These are phyloP conservation scores for Sylvilagus bachmani DNA, from an alignment of 2,113 vertebrate genomes.

Conservation along the genomic window DNA sequence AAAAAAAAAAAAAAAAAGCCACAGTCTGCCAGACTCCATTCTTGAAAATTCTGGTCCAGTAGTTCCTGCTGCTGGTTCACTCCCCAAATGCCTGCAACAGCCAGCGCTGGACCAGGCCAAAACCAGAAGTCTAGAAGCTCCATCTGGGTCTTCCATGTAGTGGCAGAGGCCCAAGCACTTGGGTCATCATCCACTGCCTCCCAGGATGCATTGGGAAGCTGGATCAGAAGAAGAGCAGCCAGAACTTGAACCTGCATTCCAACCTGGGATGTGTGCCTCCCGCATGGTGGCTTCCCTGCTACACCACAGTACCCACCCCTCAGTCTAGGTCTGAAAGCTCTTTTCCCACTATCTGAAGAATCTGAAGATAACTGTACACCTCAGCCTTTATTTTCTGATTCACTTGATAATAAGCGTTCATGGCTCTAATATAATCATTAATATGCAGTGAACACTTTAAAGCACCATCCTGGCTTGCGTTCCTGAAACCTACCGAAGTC, in stretches of 20 bases:
- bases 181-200: too few relatives aligned
- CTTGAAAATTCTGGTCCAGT: constrained; percentile 36
- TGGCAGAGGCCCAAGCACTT: too few relatives aligned
- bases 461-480: constrained; percentile 41
- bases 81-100: too few relatives aligned
- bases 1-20: constrained; percentile 46
- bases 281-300: too few relatives aligned
- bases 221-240: too few relatives aligned
- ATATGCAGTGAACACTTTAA: constrained; percentile 63
- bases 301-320: too few relatives aligned
- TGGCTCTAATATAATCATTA: constrained; percentile 65
- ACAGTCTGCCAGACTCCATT: constrained; percentile 23
- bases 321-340: constrained; percentile 31
- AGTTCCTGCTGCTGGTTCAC: neutral
- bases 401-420: constrained; percentile 47
- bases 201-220: too few relatives aligned
- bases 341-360: constrained; percentile 60
- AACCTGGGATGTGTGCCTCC: too few relatives aligned
- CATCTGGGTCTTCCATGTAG: too few relatives aligned
- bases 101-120: too few relatives aligned
- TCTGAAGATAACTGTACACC: constrained; percentile 39
- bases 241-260: too few relatives aligned
- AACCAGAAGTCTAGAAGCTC: too few relatives aligned
- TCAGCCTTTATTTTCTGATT: constrained; percentile 62
- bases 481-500: constrained; percentile 58